Percentiles rank a stretch among this genome's conserved stretches.
Conservation (phyloP, 2,113 vertebrate species). For the Heterotis niloticus region DNA sequence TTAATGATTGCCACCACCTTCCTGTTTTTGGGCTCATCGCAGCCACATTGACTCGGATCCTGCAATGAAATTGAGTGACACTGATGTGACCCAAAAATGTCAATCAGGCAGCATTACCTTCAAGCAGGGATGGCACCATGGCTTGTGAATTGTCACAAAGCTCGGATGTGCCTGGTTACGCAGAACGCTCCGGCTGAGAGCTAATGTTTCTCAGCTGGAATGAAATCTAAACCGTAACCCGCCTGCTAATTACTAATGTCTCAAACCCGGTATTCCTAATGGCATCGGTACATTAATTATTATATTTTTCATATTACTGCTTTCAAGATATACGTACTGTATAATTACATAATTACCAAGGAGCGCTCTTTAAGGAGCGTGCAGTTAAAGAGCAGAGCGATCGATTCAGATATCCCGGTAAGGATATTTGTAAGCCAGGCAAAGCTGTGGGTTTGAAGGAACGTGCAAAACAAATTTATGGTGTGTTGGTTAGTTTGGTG, state of each 20-base stretch:
- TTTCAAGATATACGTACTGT: background rate
- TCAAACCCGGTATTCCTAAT: conserved; percentile 12
- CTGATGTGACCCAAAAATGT: conserved; percentile 16
- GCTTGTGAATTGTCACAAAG: background rate
- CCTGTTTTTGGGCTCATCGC: background rate
- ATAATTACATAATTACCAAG: background rate
- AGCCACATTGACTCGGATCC: background rate
- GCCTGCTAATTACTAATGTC: conserved; percentile 13
- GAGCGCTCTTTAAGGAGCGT: background rate
- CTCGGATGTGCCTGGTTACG: background rate
- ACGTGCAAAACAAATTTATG: background rate
- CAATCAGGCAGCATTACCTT: background rate
- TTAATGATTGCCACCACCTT: background rate
- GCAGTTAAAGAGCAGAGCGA: background rate
- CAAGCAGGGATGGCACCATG: background rate
- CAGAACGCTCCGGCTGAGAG: background rate
- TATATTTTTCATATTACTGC: conserved; percentile 5
- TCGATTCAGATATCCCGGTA: background rate
- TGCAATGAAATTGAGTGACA: conserved; percentile 11
- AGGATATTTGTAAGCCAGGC: background rate
- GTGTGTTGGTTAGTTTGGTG: background rate
- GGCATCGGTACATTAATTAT: conserved; percentile 11
- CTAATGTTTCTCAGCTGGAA: conserved; percentile 2
- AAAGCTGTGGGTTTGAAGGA: background rate
- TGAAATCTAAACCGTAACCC: conserved; percentile 3